A percentile compares a stretch with the other conserved stretches of the same genome.
These are phyloP conservation scores for Gymnoscopelus microlampas DNA, from an alignment of 2,797 vertebrate species.

Conservation along the genomic window DNA sequence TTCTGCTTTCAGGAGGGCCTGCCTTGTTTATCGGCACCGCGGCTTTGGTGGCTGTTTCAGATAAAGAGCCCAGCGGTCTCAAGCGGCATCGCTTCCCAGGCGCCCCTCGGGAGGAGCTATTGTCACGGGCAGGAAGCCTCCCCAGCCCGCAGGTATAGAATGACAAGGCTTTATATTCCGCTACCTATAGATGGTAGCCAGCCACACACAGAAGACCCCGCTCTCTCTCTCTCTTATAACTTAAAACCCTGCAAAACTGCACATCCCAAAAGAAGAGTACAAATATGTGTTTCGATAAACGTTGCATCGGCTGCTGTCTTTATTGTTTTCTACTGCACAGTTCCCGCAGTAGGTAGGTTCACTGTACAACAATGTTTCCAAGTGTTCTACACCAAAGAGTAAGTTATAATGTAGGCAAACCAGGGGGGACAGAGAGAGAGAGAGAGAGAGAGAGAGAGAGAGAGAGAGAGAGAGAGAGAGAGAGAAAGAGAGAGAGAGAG, in stretches of 20 bases:
- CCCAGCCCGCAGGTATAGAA: conserved; percentile 80
- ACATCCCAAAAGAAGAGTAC: conserved; percentile 37
- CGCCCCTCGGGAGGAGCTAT: conserved; percentile 79
- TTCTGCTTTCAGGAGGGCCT: conserved; percentile 70
- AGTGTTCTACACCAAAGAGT: conserved; percentile 16
- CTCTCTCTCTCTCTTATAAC: conserved; percentile 13
- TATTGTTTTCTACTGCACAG: conserved; percentile 16
- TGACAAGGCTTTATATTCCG: conserved; percentile 80
- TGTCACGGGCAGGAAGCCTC: conserved; percentile 81
- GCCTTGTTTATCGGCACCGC: conserved; percentile 73
- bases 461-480: conserved; percentile 8
- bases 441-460: background rate
- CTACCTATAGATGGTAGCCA: conserved; percentile 75
- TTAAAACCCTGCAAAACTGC: conserved; percentile 28
- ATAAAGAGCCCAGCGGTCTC: conserved; percentile 72
- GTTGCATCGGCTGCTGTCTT: conserved; percentile 24
- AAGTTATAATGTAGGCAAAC: background rate
- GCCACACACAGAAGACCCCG: conserved; percentile 23
- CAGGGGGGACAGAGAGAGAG: conserved; percentile 9
- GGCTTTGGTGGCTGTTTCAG: conserved; percentile 71
- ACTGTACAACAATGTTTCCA: conserved; percentile 21
- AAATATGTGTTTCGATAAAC: conserved; percentile 26
- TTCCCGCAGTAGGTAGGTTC: conserved; percentile 22
- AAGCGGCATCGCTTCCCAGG: conserved; percentile 78
- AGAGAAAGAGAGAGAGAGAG: background rate